Conservation (phyloP, 2,888 invertebrate species). For the Atrina japonica region DNA sequence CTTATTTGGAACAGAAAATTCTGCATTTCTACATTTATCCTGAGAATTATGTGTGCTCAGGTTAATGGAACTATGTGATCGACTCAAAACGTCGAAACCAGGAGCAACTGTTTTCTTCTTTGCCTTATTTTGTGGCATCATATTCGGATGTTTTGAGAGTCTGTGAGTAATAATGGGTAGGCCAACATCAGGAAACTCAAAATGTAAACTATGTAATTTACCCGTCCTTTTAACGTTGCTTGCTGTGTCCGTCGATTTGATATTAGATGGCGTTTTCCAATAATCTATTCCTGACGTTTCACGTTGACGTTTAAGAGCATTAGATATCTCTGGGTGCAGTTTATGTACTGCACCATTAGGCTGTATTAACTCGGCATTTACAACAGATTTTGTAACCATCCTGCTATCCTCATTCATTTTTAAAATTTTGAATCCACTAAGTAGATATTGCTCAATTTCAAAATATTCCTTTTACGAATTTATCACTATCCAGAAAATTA, state of each 20-base stretch:
- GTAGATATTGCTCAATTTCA: too few species aligned
- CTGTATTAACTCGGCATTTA: too few species aligned
- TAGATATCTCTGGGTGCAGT: slow-evolving; percentile 32
- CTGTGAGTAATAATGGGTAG: slow-evolving; percentile 19
- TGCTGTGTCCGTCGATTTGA: background rate
- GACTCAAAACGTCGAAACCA: slow-evolving; percentile 18
- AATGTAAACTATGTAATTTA: slow-evolving; percentile 27
- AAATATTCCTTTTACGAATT: too few species aligned
- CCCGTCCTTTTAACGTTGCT: slow-evolving; percentile 6
- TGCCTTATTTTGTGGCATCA: background rate
- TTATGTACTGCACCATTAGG: background rate
- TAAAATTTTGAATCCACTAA: too few species aligned
- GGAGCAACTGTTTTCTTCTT: slow-evolving; percentile 7
- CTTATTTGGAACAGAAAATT: slow-evolving; percentile 12
- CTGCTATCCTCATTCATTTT: too few species aligned
- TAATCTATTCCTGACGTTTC: slow-evolving; percentile 32
- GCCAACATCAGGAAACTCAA: slow-evolving; percentile 30
- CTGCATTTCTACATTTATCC: background rate
- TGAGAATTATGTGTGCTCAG: background rate
- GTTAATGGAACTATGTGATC: slow-evolving; percentile 28
- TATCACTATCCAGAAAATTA: too few species aligned
- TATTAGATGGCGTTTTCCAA: slow-evolving; percentile 1
- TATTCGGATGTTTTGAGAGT: slow-evolving; percentile 13
- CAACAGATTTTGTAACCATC: too few species aligned
- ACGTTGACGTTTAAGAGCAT: slow-evolving; percentile 34